Evolutionary conservation across 2,888 invertebrate species (phyloP).

Genomic region (Adineta ricciae): DNA sequence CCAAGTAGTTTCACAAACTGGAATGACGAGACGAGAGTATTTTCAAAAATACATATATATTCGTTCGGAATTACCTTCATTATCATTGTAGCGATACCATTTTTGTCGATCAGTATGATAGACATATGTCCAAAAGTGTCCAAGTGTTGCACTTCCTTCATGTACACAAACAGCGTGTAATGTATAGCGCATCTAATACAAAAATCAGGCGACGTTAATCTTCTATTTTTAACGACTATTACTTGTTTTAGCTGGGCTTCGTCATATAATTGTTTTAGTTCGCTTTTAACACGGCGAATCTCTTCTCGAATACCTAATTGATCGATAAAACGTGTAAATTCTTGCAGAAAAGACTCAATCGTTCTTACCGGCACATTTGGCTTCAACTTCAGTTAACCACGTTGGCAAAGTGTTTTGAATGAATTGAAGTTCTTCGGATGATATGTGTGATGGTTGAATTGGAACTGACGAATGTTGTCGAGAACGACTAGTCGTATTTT

Average conservation of each 20-base stretch:
- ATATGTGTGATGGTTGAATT: conserved; percentile 2
- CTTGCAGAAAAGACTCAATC: background rate
- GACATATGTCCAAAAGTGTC: conserved; percentile 54
- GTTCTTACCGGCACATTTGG: background rate
- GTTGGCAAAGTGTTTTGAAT: conserved; percentile 10
- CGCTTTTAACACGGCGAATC: background rate
- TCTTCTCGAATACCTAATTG: background rate
- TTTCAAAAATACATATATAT: background rate
- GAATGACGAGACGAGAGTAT: background rate
- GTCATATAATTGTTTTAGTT: conserved; percentile 19
- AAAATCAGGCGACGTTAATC: background rate
- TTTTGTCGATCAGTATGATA: conserved; percentile 42
- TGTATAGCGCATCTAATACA: conserved; percentile 41
- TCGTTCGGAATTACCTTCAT: conserved; percentile 25
- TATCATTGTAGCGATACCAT: conserved; percentile 53
- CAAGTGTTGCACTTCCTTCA: conserved; percentile 52
- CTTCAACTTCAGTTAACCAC: conserved; percentile 11
- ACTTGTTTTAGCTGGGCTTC: background rate
- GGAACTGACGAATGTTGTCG: background rate
- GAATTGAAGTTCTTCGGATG: background rate
- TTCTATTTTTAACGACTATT: too few species aligned
- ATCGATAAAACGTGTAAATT: background rate
- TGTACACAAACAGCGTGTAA: conserved; percentile 53
- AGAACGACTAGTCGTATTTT: conserved; percentile 33
- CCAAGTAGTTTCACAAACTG: conserved; percentile 31